Base-by-base conservation (phyloP, 2,888 invertebrate genomes). In the Glyphotaelius pellucidus region DNA sequence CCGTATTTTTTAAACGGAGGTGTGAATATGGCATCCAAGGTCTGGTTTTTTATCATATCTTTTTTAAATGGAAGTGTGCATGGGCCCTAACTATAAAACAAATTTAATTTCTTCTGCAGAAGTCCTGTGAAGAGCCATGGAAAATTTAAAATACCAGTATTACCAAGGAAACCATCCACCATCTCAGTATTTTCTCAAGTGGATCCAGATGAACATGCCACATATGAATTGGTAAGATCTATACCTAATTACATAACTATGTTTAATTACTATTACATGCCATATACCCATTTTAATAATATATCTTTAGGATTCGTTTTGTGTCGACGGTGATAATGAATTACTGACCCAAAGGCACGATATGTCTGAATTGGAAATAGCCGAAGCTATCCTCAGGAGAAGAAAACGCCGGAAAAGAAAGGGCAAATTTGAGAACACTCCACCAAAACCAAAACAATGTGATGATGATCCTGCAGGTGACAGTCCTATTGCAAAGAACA, bases 231-330 rank as follows among this genome's bases (percentile, higher is more conserved):
- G 95, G 96, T 96, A 94, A 95, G 95, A 93, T 67, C n/a, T 1
- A 25, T 52, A 5, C 52, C 19, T 52, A 25, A 25, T 7, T 67
- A 67, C 67, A 25, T 1, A 52, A 52, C 2, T 52, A 67, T 67
- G 2, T 67, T 67, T 67, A 19, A 67, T 67, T 25, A 25, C 67
- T 67, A 67, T 25, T n/a, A 67, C n/a, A n/a, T n/a, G n/a, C 25
- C 67, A 67, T 25, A 35, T 67, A 25, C 25, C 19, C 19, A 0
- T 25, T 38, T 11, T 42, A 42, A 42, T 67, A 52, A 52, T 19
- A 67, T 52, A 38, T 90, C 95, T 95, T 93, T 94, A 97, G 97
- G 97, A 97, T 94, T 97, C 97, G 85, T 97, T 97, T 94, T 97
- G 97, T 94, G 97, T 97, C 0, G 96, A 96, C 90, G 96, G 96